Evolutionary conservation across 1,140 invertebrate species (phyloP).

Genomic region (Rhagoletis zephyria): DNA sequence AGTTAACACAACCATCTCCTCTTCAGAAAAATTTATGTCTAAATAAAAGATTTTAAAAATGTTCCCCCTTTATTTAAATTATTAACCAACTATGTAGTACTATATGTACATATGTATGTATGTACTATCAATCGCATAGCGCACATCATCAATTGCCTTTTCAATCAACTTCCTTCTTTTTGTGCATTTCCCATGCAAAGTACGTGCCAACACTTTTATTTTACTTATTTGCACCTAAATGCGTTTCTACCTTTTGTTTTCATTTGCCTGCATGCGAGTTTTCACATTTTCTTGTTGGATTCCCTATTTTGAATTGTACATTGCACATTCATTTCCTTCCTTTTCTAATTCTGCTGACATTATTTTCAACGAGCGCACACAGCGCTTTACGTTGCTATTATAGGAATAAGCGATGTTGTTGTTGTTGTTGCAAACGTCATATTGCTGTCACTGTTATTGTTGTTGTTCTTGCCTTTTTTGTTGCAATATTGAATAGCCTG

Average conservation of each 20-base stretch:
- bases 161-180: not conserved
- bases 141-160: not conserved
- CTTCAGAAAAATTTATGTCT: too few relatives aligned
- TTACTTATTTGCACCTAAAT: constrained; percentile 50
- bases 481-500: constrained; percentile 31
- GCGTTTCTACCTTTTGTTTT: constrained; percentile 40
- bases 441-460: not conserved
- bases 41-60: too few relatives aligned
- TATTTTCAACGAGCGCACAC: constrained; percentile 26
- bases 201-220: constrained; percentile 16
- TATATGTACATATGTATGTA: not conserved
- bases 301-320: constrained; percentile 32
- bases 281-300: constrained; percentile 38
- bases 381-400: not conserved
- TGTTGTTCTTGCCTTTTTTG: not conserved
- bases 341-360: constrained; percentile 52
- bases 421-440: constrained; percentile 32
- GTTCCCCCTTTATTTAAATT: not conserved
- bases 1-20: too few relatives aligned
- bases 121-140: not conserved
- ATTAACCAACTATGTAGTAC: not conserved
- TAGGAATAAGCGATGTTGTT: not conserved
- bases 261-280: not conserved
- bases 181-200: not conserved
- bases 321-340: constrained; percentile 42